Conservation (phyloP, 2,797 vertebrate species). For the Etheostoma nigrum region DNA sequence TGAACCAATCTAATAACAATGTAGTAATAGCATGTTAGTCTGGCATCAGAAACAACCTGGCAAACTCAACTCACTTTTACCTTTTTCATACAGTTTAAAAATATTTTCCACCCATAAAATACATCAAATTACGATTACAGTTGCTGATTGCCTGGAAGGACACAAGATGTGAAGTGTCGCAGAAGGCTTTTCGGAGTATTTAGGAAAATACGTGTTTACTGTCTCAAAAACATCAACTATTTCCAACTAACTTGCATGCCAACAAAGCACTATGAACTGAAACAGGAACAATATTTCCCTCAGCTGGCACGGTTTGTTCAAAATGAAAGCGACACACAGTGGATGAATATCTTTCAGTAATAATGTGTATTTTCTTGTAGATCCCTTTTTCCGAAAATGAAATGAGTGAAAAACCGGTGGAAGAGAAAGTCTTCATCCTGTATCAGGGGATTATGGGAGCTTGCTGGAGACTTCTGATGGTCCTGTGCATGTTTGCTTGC, state of each 20-base stretch:
- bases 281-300: slow-evolving; percentile 13
- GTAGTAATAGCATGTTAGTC: slow-evolving; percentile 66
- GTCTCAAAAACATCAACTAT: slow-evolving; percentile 33
- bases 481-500: neutral
- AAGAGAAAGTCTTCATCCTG: slow-evolving; percentile 26
- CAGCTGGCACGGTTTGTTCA: slow-evolving; percentile 23
- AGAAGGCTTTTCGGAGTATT: slow-evolving; percentile 28
- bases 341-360: slow-evolving; percentile 23
- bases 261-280: slow-evolving; percentile 38
- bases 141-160: slow-evolving; percentile 44
- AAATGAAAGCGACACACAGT: slow-evolving; percentile 26
- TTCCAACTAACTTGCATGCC: slow-evolving; percentile 37
- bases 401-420: slow-evolving; percentile 19
- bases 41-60: slow-evolving; percentile 56
- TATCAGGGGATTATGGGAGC: neutral
- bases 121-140: slow-evolving; percentile 26
- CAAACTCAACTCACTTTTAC: slow-evolving; percentile 23
- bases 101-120: slow-evolving; percentile 11
- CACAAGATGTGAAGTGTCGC: slow-evolving; percentile 27
- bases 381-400: neutral
- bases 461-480: slow-evolving; percentile 7
- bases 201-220: slow-evolving; percentile 27
- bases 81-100: slow-evolving; percentile 20
- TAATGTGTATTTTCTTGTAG: neutral
- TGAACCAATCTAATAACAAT: slow-evolving; percentile 63